phyloP scores from a whole-genome alignment of 2,888 invertebrate genomes.

The Caenorhabditis sp. region DNA sequence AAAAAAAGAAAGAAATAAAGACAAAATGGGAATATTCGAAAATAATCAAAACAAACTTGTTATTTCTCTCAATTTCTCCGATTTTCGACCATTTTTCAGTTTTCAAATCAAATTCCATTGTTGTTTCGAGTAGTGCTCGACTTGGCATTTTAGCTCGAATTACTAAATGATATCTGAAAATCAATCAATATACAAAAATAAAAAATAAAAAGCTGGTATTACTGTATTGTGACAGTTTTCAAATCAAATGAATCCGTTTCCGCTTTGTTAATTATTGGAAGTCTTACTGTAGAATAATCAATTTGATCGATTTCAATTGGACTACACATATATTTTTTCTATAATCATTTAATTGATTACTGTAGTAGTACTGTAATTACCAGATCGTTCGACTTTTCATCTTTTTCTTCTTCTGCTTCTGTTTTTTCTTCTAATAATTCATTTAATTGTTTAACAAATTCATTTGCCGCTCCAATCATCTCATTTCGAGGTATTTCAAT shows the following conservation, averaged over 20 bases:
- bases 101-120: slow-evolving; percentile 43
- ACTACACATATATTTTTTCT: slow-evolving; percentile 15
- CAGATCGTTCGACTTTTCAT: slow-evolving; percentile 1
- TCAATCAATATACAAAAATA: background rate
- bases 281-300: slow-evolving; percentile 25
- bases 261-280: slow-evolving; percentile 21
- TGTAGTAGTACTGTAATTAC: background rate
- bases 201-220: background rate
- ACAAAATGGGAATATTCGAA: too few species aligned
- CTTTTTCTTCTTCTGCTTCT: slow-evolving; percentile 29
- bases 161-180: slow-evolving; percentile 47
- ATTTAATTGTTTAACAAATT: slow-evolving; percentile 26
- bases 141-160: slow-evolving; percentile 46
- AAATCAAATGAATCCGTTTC: background rate
- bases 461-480: slow-evolving; percentile 38
- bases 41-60: slow-evolving; percentile 45
- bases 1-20: too few species aligned
- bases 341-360: too few species aligned
- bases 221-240: slow-evolving; percentile 8
- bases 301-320: slow-evolving; percentile 27
- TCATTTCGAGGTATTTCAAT: slow-evolving; percentile 44
- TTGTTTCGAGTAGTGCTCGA: slow-evolving; percentile 45
- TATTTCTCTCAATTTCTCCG: slow-evolving; percentile 58
- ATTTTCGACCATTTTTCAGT: slow-evolving; percentile 36
- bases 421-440: slow-evolving; percentile 22